Conservation (phyloP, 2,113 vertebrate genomes). For the Balaeniceps rex region DNA sequence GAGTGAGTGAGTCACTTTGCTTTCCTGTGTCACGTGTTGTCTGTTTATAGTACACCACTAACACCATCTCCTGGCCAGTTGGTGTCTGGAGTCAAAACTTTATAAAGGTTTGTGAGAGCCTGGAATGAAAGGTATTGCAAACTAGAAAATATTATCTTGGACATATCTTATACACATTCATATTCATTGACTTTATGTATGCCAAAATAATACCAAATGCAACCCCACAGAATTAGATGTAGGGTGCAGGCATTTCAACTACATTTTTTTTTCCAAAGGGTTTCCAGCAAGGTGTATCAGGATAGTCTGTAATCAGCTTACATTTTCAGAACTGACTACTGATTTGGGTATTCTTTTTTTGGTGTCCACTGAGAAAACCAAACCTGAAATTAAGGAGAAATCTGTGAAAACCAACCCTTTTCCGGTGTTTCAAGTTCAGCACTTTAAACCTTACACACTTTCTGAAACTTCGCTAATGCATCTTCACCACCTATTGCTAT, state of each 20-base stretch:
- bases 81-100: neutral
- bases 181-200: neutral
- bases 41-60: slow-evolving; percentile 14
- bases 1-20: neutral
- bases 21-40: neutral
- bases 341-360: neutral
- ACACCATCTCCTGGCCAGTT: slow-evolving; percentile 54
- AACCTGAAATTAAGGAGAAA: neutral
- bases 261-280: neutral
- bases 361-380: neutral
- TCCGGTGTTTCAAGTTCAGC: neutral
- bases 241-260: neutral
- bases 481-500: neutral
- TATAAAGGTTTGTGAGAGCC: neutral
- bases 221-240: neutral
- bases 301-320: neutral
- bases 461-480: neutral
- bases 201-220: neutral
- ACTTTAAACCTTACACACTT: neutral
- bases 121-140: neutral
- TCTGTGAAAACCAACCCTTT: neutral
- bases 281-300: neutral
- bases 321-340: neutral
- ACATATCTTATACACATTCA: neutral
- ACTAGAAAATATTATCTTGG: neutral